These are phyloP conservation scores for Perccottus glenii DNA, from an alignment of 2,113 vertebrate genomes.

Conservation along the genomic window DNA sequence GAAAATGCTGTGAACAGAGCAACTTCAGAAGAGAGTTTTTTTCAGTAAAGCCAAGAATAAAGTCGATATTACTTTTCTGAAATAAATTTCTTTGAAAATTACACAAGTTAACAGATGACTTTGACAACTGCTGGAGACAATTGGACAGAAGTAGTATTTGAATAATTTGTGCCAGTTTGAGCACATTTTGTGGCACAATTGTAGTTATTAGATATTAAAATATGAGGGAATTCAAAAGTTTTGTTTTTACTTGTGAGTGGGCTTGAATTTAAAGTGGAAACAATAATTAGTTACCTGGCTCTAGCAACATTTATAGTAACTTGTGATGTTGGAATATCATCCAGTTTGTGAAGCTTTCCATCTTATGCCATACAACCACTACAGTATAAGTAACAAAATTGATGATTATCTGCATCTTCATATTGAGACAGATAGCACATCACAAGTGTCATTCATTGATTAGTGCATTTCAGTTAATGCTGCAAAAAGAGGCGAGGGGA, in stretches of 20 bases:
- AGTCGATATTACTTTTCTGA: neutral
- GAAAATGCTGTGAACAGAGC: constrained; percentile 16
- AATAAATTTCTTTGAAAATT: neutral
- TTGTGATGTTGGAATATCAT: neutral
- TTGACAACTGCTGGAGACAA: constrained; percentile 5
- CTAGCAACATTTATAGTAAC: neutral
- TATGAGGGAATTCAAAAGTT: neutral
- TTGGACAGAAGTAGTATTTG: neutral
- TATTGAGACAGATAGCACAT: no score
- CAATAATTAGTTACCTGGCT: no score
- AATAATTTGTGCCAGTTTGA: neutral
- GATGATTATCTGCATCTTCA: no score
- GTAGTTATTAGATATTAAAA: neutral
- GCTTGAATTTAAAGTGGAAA: neutral
- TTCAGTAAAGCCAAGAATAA: neutral
- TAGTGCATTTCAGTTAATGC: no score
- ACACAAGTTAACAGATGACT: constrained; percentile 6
- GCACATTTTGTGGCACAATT: neutral
- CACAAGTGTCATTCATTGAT: no score
- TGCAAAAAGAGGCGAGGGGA: no score
- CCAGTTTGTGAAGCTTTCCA: no score
- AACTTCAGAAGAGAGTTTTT: constrained; percentile 32
- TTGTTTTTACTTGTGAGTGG: neutral
- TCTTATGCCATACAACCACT: no score
- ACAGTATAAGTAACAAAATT: no score